Conservation (phyloP, 2,797 vertebrate genomes). For the Crenuchus spilurus region DNA sequence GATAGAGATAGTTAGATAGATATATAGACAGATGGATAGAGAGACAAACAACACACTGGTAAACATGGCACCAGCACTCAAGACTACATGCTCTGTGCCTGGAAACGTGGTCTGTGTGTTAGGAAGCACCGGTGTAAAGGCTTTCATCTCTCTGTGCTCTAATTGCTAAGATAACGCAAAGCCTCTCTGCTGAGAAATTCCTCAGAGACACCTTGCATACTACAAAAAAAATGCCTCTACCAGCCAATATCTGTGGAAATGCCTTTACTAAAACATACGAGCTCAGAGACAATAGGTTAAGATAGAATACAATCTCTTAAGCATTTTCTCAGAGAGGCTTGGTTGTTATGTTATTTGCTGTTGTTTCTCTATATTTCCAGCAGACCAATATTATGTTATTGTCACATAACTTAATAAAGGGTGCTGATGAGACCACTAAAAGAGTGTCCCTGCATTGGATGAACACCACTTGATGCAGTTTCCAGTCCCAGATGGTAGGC, state of each 20-base stretch:
- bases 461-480: slow-evolving; percentile 20
- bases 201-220: background rate
- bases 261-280: background rate
- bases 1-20: slow-evolving; percentile 65
- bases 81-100: background rate
- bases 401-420: slow-evolving; percentile 24
- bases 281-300: background rate
- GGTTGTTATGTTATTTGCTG: background rate
- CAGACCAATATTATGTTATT: slow-evolving; percentile 4
- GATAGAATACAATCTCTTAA: slow-evolving; percentile 11
- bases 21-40: slow-evolving; percentile 46
- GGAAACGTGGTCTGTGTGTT: background rate
- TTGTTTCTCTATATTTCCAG: slow-evolving; percentile 23
- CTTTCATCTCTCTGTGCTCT: slow-evolving; percentile 63
- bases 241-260: background rate
- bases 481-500: background rate
- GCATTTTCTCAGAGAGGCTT: background rate
- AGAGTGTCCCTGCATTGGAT: slow-evolving; percentile 6
- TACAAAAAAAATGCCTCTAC: background rate
- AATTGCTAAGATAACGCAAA: slow-evolving; percentile 63
- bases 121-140: slow-evolving; percentile 29
- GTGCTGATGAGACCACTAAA: slow-evolving; percentile 15
- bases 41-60: slow-evolving; percentile 58
- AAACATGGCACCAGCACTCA: slow-evolving; percentile 25
- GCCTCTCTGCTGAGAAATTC: background rate